Conservation (phyloP, 64 coral and sea anemone genomes). For the Acropora yongei region DNA sequence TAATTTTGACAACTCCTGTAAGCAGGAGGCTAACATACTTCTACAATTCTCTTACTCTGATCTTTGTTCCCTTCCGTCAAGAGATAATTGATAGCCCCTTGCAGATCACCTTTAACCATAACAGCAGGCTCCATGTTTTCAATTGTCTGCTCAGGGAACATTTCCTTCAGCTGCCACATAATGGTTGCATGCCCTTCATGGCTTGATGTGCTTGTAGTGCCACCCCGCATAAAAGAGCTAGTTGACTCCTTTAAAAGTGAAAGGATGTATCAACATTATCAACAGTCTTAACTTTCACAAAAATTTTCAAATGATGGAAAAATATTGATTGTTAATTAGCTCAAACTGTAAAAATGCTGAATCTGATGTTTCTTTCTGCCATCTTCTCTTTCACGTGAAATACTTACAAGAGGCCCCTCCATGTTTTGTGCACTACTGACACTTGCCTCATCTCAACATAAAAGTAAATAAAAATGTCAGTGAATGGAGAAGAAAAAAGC, state of each 20-base stretch:
- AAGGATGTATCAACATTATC: slow-evolving; percentile 9
- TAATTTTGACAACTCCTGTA: slow-evolving; percentile 8
- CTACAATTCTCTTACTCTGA: slow-evolving; percentile 26
- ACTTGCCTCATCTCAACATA: slow-evolving; percentile 11
- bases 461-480: slow-evolving; percentile 2
- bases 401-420: slow-evolving; percentile 19
- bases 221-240: slow-evolving; percentile 3
- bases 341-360: slow-evolving; percentile 21
- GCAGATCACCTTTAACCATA: slow-evolving; percentile 19
- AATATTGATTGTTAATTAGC: neutral
- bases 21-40: slow-evolving; percentile 1
- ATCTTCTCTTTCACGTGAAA: slow-evolving; percentile 5
- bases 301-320: slow-evolving; percentile 23
- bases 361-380: slow-evolving; percentile 17
- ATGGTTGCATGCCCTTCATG: neutral
- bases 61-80: slow-evolving; percentile 15
- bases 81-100: slow-evolving; percentile 19
- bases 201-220: slow-evolving; percentile 14
- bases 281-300: slow-evolving; percentile 9
- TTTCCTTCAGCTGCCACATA: slow-evolving; percentile 9
- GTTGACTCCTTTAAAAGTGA: slow-evolving; percentile 5
- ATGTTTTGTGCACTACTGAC: slow-evolving; percentile 25
- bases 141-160: slow-evolving; percentile 2
- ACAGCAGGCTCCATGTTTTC: neutral
- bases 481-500: slow-evolving; percentile 17